Base-by-base conservation (phyloP, 1,140 invertebrate species). In the Zeugodacus cucurbitae region DNA sequence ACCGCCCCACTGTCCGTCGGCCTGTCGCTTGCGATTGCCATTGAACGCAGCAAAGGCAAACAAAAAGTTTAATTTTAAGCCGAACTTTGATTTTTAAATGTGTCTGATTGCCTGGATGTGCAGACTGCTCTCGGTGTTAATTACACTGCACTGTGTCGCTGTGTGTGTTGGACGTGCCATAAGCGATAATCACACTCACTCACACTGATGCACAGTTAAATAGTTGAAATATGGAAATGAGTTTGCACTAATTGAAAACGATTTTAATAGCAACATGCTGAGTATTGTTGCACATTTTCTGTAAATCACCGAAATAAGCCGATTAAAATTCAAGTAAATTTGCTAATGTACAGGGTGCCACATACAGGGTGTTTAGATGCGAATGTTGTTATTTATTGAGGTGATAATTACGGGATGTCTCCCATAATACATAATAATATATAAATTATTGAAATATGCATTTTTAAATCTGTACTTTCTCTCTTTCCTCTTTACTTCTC, bases 1-100 rank as follows among this genome's bases (percentile, higher is more conserved):
- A 54, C 48, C 48, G 48, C 44, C 0, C 1, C 34, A 14, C 34
- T 3, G 0, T 34, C 70, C 37, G 37, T 20, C 22, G 26, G 5
- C 17, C 17, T 34, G 34, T n/a, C 17, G 11, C 26, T 37, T 70
- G 37, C 64, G 7, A 3, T 29, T 82, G 74, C 10, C 41, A 82
- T 44, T 22, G 48, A 82, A 14, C 11, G 10, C 74, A 82, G 44
- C 2, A 48, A 29, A n/a, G n/a, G 74, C n/a, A 82, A 82, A 82
- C 74, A 82, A 48, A 82, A 37, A 82, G n/a, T 82, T 82, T 48
- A 82, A 82, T 82, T 82, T 82, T 48, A 82, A 48, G 34, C 74
- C 41, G 74, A 82, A 78, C 41, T 82, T 82, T 82, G 74, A 82
- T 48, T 82, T 82, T 82, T 82, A 22, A 34, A 82, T 48, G 37